phyloP scores from a whole-genome alignment of 2,113 vertebrate species.

The Plecturocebus donacophilus region DNA sequence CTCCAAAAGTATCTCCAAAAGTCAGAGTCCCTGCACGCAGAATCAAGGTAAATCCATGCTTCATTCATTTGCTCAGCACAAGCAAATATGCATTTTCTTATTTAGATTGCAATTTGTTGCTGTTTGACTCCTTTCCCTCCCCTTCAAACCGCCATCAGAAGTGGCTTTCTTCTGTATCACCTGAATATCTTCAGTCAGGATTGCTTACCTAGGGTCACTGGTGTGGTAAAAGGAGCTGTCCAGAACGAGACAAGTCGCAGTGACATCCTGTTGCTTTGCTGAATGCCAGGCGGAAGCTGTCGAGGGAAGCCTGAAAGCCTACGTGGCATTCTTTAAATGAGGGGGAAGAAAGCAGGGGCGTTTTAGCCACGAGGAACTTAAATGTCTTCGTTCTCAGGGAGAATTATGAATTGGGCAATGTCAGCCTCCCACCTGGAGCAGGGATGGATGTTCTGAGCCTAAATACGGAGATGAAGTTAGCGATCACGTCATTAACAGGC shows the following conservation, averaged over 20 bases:
- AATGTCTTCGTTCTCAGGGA: neutral
- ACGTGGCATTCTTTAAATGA: conserved; percentile 50
- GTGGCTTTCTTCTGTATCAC: neutral
- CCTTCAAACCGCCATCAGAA: neutral
- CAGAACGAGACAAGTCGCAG: neutral
- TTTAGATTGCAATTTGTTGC: neutral
- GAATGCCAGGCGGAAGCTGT: conserved; percentile 35
- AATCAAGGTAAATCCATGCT: neutral
- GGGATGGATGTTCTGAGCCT: neutral
- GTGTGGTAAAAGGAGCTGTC: neutral
- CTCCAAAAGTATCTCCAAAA: too few species aligned
- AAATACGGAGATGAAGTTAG: neutral
- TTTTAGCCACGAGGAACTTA: neutral
- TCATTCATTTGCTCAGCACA: neutral
- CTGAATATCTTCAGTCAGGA: neutral
- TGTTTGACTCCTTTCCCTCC: neutral
- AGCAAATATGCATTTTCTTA: neutral
- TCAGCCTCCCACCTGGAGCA: neutral
- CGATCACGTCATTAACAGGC: neutral
- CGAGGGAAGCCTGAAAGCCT: neutral
- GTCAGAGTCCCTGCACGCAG: neutral
- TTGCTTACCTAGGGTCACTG: neutral
- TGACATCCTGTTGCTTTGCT: neutral
- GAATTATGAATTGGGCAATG: neutral
- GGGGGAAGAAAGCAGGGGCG: neutral